A percentile compares a stretch with the other conserved stretches of the same genome.
phyloP scores from a whole-genome alignment of 2,888 invertebrate species.

The Panopea generosa region DNA sequence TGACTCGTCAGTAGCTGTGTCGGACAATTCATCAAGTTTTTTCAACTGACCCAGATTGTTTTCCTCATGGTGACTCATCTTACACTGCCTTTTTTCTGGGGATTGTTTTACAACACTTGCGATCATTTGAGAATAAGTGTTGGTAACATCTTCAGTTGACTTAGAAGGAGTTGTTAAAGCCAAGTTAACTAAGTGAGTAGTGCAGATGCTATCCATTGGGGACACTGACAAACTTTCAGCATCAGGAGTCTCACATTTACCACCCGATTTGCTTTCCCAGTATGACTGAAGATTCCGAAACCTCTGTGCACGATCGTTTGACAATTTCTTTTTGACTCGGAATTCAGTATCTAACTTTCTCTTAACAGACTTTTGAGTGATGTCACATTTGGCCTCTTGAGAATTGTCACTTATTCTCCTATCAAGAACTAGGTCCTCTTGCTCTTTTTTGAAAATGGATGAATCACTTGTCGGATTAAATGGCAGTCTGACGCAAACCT shows the following conservation, averaged over 20 bases:
- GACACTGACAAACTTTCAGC: background rate
- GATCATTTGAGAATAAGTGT: constrained; percentile 6
- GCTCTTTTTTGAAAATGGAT: constrained; percentile 28
- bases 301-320: background rate
- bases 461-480: constrained; percentile 26
- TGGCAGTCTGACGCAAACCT: constrained; percentile 29
- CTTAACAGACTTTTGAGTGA: background rate
- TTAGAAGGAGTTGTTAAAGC: constrained; percentile 5
- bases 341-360: constrained; percentile 27
- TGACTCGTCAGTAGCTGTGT: background rate
- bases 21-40: background rate
- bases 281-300: constrained; percentile 24
- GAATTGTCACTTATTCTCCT: background rate
- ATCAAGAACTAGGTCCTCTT: background rate
- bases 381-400: background rate
- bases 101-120: constrained; percentile 5
- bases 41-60: constrained; percentile 13
- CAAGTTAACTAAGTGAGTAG: too few relatives aligned
- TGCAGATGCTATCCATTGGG: too few relatives aligned
- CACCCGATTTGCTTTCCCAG: constrained; percentile 38
- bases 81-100: background rate
- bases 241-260: background rate
- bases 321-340: constrained; percentile 2
- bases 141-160: constrained; percentile 11
- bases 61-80: background rate